Percentiles rank a stretch among this genome's conserved stretches.
Evolutionary conservation across 1,140 invertebrate species (phyloP).

Genomic region (Drosophila insularis): DNA sequence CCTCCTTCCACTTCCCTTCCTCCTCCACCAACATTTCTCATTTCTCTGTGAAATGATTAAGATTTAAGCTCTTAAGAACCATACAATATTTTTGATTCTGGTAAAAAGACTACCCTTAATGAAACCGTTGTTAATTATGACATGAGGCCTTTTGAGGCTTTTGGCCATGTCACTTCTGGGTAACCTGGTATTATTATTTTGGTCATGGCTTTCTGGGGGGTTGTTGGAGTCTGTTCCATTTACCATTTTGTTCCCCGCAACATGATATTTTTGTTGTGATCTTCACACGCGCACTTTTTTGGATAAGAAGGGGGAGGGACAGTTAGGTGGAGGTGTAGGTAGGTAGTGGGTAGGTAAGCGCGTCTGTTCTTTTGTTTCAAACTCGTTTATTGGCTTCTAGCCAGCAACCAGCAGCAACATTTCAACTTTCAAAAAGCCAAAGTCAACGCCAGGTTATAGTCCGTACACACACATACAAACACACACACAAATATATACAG

Average conservation of each 20-base stretch:
- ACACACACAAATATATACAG: not conserved
- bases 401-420: constrained; percentile 42
- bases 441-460: constrained; percentile 65
- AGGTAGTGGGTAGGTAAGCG: constrained; percentile 40
- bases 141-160: not conserved
- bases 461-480: constrained; percentile 23
- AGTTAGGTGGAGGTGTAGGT: too few relatives aligned
- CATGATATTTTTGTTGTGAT: constrained; percentile 39
- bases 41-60: constrained; percentile 6
- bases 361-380: constrained; percentile 79
- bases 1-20: not conserved
- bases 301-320: not conserved
- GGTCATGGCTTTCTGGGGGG: not conserved
- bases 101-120: constrained; percentile 1
- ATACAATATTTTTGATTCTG: too few relatives aligned
- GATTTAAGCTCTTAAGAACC: constrained; percentile 8
- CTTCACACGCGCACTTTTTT: constrained; percentile 49
- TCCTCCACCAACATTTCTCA: not conserved
- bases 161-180: constrained; percentile 19
- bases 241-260: constrained; percentile 56
- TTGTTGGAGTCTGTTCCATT: constrained; percentile 38
- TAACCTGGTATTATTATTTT: not conserved
- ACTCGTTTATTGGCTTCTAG: constrained; percentile 71
- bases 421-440: constrained; percentile 74
- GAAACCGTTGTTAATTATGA: constrained; percentile 9